Conservation (phyloP, 2,113 vertebrate genomes). For the Leiothrix lutea region DNA sequence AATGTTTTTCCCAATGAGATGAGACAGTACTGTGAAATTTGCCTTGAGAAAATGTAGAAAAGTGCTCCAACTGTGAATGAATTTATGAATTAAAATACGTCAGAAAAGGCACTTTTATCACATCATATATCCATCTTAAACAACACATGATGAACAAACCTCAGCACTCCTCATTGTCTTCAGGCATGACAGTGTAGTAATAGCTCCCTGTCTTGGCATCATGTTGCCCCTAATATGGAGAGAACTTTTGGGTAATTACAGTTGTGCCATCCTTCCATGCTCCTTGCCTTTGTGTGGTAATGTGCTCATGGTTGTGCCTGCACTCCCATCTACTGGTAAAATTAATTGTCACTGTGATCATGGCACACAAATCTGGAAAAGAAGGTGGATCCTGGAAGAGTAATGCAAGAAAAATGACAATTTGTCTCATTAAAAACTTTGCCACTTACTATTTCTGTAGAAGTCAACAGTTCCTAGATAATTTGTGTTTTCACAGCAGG, state of each 20-base stretch:
- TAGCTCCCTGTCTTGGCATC: background rate
- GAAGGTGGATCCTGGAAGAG: background rate
- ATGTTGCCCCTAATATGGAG: background rate
- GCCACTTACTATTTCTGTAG: background rate
- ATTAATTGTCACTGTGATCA: background rate
- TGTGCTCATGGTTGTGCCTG: background rate
- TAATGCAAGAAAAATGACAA: background rate
- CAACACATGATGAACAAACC: background rate
- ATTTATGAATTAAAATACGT: background rate
- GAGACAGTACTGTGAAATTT: background rate
- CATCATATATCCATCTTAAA: background rate
- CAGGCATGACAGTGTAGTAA: fast-evolving
- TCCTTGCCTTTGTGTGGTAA: background rate
- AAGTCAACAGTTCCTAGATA: background rate
- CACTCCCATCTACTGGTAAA: background rate
- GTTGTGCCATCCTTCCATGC: background rate
- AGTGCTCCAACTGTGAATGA: background rate
- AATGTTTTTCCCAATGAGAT: background rate
- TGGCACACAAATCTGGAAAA: background rate
- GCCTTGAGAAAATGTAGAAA: background rate
- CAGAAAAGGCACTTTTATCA: background rate
- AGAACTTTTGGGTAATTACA: background rate
- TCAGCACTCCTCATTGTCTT: fast-evolving
- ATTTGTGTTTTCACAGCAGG: background rate
- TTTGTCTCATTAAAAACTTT: background rate